These are phyloP conservation scores for Dendrocopos noguchii DNA, from an alignment of 2,113 vertebrate species.

Conservation along the genomic window DNA sequence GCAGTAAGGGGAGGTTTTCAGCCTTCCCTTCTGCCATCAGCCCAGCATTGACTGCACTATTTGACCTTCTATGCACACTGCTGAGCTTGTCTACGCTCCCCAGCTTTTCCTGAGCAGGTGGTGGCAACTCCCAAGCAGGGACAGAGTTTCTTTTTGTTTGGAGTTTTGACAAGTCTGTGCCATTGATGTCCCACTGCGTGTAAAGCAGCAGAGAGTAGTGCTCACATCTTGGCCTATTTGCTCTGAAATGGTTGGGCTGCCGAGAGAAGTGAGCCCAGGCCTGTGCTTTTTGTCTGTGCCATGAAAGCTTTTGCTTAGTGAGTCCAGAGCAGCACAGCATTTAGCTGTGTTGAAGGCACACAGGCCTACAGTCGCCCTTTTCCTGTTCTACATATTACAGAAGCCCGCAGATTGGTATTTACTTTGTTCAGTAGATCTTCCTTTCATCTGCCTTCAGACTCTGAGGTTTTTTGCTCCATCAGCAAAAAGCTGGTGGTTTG, in stretches of 20 bases:
- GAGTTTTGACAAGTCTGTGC: neutral
- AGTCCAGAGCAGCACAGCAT: neutral
- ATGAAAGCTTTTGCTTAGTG: neutral
- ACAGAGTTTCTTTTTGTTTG: neutral
- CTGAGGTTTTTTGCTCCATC: neutral
- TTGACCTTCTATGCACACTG: neutral
- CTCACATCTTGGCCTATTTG: neutral
- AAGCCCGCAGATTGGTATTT: neutral
- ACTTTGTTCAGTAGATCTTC: constrained; percentile 2
- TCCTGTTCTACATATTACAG: neutral
- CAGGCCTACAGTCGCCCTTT: neutral
- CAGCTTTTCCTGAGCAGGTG: neutral
- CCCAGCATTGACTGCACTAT: neutral
- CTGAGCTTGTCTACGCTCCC: neutral
- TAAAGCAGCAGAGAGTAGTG: neutral
- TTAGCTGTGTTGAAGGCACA: neutral
- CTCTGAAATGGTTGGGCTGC: neutral
- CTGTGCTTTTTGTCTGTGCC: neutral
- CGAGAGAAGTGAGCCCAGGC: neutral
- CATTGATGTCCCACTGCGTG: fast-evolving
- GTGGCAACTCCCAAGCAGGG: neutral
- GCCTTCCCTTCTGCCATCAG: neutral
- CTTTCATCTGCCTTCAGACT: neutral
- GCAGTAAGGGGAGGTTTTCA: neutral
- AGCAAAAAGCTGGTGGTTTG: constrained; percentile 6